phyloP scores from a whole-genome alignment of 2,113 vertebrate species.

The Psephotus haematonotus region DNA sequence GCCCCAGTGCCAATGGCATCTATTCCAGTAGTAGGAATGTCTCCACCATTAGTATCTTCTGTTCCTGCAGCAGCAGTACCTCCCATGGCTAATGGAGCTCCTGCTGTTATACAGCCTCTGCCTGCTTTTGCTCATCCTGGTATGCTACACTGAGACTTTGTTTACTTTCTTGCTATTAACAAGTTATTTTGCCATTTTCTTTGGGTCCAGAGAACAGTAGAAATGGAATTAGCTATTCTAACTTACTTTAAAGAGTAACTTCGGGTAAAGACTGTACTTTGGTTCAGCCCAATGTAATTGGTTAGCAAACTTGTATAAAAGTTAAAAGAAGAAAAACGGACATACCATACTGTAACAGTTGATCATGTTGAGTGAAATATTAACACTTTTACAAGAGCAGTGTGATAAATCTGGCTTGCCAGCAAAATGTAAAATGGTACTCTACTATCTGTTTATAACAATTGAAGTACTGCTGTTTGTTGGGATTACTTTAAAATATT shows the following conservation, averaged over 20 bases:
- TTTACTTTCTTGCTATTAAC: constrained; percentile 39
- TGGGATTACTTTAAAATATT: not conserved
- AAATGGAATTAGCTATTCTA: not conserved
- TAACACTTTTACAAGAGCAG: not conserved
- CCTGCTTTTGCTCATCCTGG: constrained; percentile 90
- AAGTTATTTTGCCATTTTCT: not conserved
- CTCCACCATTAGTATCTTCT: constrained; percentile 89
- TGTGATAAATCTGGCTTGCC: not conserved
- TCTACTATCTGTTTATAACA: not conserved
- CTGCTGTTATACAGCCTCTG: constrained; percentile 89
- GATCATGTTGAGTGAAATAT: not conserved
- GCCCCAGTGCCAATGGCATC: constrained; percentile 90
- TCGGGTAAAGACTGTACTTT: not conserved
- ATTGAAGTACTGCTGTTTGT: not conserved
- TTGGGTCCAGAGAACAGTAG: not conserved
- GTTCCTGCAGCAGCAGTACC: constrained; percentile 84
- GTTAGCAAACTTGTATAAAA: not conserved
- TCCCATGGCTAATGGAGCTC: constrained; percentile 90
- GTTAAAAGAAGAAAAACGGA: not conserved
- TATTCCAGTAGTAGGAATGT: constrained; percentile 91
- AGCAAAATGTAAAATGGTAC: not conserved
- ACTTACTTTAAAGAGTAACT: not conserved
- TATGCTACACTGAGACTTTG: constrained; percentile 63
- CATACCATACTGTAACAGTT: not conserved
- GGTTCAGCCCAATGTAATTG: not conserved